Percentiles rank a stretch among this genome's conserved stretches.
phyloP scores from a whole-genome alignment of 1,140 invertebrate genomes.

The Cherax destructor region DNA sequence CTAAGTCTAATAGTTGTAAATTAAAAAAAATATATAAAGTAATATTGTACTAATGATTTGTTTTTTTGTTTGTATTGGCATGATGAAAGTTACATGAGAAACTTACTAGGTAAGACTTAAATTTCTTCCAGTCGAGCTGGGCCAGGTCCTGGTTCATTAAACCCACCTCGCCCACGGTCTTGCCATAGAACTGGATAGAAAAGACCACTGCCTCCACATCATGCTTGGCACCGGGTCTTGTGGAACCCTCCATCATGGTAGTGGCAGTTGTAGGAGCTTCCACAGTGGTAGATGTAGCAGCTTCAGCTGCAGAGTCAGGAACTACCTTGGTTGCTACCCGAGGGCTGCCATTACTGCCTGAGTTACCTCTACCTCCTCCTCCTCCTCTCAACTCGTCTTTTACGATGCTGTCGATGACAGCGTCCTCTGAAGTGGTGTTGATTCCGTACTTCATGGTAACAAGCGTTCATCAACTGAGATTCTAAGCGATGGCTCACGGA shows the following conservation, averaged over 20 bases:
- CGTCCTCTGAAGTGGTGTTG: conserved; percentile 9
- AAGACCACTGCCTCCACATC: conserved; percentile 55
- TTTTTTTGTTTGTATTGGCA: no score
- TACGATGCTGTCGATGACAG: background rate
- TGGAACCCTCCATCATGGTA: background rate
- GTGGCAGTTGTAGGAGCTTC: background rate
- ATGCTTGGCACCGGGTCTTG: background rate
- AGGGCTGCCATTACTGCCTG: background rate
- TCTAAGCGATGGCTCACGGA: background rate
- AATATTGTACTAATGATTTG: no score
- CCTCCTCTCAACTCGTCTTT: background rate
- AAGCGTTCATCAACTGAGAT: background rate
- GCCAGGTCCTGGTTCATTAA: conserved; percentile 57
- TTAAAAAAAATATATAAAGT: no score
- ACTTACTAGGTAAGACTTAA: conserved; percentile 57
- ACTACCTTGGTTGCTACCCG: background rate
- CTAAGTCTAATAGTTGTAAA: no score
- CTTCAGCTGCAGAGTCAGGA: background rate
- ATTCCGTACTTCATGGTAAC: conserved; percentile 49
- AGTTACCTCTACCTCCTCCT: background rate
- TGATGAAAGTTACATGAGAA: background rate
- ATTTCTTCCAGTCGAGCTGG: conserved; percentile 59
- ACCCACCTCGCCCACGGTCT: conserved; percentile 56
- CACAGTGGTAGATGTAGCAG: background rate
- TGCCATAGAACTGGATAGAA: conserved; percentile 62